These are phyloP conservation scores for Cydia pomonella DNA, from an alignment of 1,140 invertebrate genomes.

Conservation along the genomic window DNA sequence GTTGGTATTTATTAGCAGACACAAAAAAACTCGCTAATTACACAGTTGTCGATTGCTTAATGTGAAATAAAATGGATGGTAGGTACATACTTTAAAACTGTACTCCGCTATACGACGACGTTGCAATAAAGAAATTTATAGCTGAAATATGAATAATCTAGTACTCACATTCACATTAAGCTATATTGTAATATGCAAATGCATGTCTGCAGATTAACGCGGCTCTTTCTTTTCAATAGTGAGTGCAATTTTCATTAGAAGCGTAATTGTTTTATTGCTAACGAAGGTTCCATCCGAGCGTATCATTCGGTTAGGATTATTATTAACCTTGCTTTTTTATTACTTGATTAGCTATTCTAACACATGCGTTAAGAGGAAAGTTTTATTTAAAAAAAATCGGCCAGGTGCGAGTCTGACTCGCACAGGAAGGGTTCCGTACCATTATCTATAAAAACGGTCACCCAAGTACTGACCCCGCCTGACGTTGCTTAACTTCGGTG, in stretches of 20 bases:
- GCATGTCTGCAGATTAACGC: constrained; percentile 27
- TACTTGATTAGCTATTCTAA: constrained; percentile 10
- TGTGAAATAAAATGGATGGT: constrained; percentile 23
- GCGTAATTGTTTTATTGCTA: constrained; percentile 25
- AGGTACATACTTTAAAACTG: neutral
- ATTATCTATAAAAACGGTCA: too few relatives aligned
- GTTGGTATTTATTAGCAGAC: too few relatives aligned
- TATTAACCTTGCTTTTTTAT: too few relatives aligned
- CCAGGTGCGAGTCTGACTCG: too few relatives aligned
- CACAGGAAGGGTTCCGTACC: too few relatives aligned
- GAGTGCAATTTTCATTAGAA: constrained; percentile 22
- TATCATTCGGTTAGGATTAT: constrained; percentile 31
- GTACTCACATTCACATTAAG: neutral
- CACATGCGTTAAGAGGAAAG: neutral
- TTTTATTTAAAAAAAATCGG: neutral
- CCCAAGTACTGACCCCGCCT: too few relatives aligned
- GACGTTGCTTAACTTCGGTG: too few relatives aligned
- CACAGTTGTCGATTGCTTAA: neutral
- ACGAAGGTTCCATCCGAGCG: constrained; percentile 21
- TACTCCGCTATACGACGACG: neutral
- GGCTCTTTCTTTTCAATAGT: constrained; percentile 4
- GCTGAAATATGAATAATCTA: neutral
- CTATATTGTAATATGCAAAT: constrained; percentile 15
- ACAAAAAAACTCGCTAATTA: too few relatives aligned
- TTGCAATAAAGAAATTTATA: constrained; percentile 32